Percentiles rank a stretch among this genome's conserved stretches.
phyloP scores from a whole-genome alignment of 2,888 invertebrate species.

The Macrosoma leucophasiata region DNA sequence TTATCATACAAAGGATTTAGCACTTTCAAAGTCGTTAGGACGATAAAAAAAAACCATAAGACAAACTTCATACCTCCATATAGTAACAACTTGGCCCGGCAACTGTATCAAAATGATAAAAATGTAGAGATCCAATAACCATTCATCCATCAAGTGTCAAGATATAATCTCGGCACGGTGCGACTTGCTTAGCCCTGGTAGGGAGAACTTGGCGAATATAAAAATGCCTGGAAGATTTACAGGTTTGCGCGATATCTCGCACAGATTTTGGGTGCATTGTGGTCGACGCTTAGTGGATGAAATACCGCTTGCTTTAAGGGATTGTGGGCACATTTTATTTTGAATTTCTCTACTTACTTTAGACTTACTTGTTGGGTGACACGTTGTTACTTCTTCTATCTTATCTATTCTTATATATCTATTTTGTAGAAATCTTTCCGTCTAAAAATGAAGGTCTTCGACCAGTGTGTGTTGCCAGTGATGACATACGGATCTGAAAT shows the following conservation, averaged over 20 bases:
- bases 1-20: too few species aligned
- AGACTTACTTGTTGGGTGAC: too few species aligned
- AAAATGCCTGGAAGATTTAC: conserved; percentile 73
- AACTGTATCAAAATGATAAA: conserved; percentile 77
- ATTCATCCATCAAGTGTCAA: conserved; percentile 87
- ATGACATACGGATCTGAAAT: too few species aligned
- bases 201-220: conserved; percentile 69
- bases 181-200: conserved; percentile 66
- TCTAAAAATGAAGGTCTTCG: too few species aligned
- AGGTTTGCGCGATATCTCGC: conserved; percentile 63
- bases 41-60: too few species aligned
- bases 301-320: conserved; percentile 23
- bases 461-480: too few species aligned
- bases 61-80: conserved; percentile 31
- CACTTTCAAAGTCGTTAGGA: too few species aligned
- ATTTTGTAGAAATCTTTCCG: too few species aligned
- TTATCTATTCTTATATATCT: too few species aligned
- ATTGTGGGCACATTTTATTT: conserved; percentile 7
- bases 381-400: too few species aligned
- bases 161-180: conserved; percentile 79
- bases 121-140: conserved; percentile 84
- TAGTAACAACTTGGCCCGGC: conserved; percentile 51
- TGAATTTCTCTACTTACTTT: conserved; percentile 1
- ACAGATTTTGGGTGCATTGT: conserved; percentile 62
- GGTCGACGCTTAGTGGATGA: conserved; percentile 33